Base-by-base conservation (phyloP, 2,888 invertebrate genomes). In the Malacosoma neustria region DNA sequence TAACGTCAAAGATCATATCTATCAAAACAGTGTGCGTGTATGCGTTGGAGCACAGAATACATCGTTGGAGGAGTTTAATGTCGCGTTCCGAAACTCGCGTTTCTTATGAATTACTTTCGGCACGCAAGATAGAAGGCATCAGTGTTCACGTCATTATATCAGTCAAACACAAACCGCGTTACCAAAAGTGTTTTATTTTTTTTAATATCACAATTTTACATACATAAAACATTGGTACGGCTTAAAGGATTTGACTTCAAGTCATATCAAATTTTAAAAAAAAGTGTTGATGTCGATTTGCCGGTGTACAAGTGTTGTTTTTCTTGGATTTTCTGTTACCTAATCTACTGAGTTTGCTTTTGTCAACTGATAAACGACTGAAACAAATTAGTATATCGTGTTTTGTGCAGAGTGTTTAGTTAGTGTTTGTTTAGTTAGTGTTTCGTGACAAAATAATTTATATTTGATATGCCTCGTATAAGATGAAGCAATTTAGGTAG, bases 401-500 rank as follows among this genome's bases (percentile, higher is more conserved):
- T 15, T 15, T 15, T 15, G 15, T 15, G 15, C 15, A 6, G 7
- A 15, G 2, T 15, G 15, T 15, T 15, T 6, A 15, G n/a, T n/a
- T 15, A 6, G 7, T 7, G 5, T 15, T 7, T 32, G 29, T 34
- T 32, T 30, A 30, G 11, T 35, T 6, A 15, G 4, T 15, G 7
- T 15, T 15, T 6, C 15, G 34, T 34, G 13, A 14, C 30, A n/a
- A n/a, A n/a, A 37, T 38, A 41, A 41, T 43, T 36, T 41, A 48
- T 48, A 44, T 30, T 46, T 14, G 40, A 43, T 43, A 50, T 50
- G 43, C 39, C 43, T 38, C 42, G 40, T 43, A 43, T 43, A 30
- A 48, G 50, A 47, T 47, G 47, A 43, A 43, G 43, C 35, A 52
- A 54, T 49, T 46, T 52, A 48, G 54, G 51, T 48, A 47, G 53